Evolutionary conservation across 37 sponge, comb jelly and placozoan species (phyloP).

Genomic region (Aplysina aerophoba): DNA sequence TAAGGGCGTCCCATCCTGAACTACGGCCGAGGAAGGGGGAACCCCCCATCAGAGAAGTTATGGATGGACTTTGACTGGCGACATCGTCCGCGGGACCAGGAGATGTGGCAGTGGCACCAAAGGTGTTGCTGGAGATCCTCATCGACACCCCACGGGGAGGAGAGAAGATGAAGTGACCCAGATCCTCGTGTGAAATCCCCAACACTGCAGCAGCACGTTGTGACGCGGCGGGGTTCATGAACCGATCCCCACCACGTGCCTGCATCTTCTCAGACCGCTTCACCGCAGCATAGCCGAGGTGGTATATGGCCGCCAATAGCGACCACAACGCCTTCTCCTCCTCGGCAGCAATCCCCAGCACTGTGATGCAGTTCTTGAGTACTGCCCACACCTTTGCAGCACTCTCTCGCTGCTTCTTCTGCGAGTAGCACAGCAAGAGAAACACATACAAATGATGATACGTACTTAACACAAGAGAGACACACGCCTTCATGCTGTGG

Average conservation of each 20-base stretch:
- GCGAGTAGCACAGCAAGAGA: conserved; percentile 19
- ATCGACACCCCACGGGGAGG: conserved; percentile 70
- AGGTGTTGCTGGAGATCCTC: conserved; percentile 26
- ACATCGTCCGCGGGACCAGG: conserved; percentile 38
- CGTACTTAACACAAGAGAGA: neutral
- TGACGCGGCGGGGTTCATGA: conserved; percentile 92
- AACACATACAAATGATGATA: conserved; percentile 19
- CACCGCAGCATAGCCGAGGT: conserved; percentile 92
- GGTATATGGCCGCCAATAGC: conserved; percentile 96
- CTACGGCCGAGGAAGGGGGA: conserved; percentile 56
- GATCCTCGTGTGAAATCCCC: conserved; percentile 89
- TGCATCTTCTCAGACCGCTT: conserved; percentile 58
- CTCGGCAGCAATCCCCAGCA: conserved; percentile 72
- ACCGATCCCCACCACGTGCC: conserved; percentile 75
- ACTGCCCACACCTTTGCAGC: conserved; percentile 86
- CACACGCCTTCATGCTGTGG: neutral
- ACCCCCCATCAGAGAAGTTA: conserved; percentile 27
- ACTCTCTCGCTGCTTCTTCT: conserved; percentile 69
- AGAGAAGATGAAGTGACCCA: conserved; percentile 85
- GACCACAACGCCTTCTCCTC: conserved; percentile 95
- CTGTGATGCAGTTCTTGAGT: conserved; percentile 79
- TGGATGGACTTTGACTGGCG: conserved; percentile 20
- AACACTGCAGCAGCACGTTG: conserved; percentile 93
- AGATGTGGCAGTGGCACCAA: conserved; percentile 37
- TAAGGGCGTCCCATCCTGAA: conserved; percentile 54